Evolutionary conservation across 2,113 vertebrate species (phyloP).

Genomic region (Dipodomys spectabilis): DNA sequence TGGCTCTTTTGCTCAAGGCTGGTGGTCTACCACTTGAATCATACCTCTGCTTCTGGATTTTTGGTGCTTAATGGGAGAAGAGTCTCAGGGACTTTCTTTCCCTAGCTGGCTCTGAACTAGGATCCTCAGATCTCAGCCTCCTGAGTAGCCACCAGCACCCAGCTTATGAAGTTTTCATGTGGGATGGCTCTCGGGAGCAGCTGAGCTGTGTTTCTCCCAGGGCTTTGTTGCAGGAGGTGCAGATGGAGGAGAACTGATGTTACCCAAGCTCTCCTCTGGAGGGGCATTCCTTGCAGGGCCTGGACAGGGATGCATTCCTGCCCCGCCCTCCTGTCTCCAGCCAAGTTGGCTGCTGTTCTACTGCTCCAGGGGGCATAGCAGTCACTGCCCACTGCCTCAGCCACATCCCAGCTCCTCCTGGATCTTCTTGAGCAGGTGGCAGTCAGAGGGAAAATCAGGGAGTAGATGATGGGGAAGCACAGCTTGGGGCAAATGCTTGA

Average conservation of each 20-base stretch:
- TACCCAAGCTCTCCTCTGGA: background rate
- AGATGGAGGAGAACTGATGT: background rate
- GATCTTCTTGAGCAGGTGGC: background rate
- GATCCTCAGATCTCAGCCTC: too few species aligned
- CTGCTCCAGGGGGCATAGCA: background rate
- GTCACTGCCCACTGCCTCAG: background rate
- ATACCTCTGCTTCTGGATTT: too few species aligned
- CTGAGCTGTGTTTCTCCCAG: background rate
- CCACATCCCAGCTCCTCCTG: background rate
- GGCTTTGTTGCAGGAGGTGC: background rate
- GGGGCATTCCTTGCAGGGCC: background rate
- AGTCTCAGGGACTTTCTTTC: too few species aligned
- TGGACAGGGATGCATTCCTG: background rate
- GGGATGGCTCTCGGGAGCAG: background rate
- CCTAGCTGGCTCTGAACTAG: too few species aligned
- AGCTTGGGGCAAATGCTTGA: too few species aligned
- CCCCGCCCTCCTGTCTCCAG: background rate
- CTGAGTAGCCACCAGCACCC: background rate
- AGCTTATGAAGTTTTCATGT: background rate
- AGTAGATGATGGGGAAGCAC: too few species aligned
- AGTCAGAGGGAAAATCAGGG: background rate
- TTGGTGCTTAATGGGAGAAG: too few species aligned
- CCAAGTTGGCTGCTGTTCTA: background rate
- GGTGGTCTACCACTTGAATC: too few species aligned
- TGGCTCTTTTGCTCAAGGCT: too few species aligned